These are phyloP conservation scores for Peromyscus eremicus DNA, from an alignment of 2,797 vertebrate species.

Conservation along the genomic window DNA sequence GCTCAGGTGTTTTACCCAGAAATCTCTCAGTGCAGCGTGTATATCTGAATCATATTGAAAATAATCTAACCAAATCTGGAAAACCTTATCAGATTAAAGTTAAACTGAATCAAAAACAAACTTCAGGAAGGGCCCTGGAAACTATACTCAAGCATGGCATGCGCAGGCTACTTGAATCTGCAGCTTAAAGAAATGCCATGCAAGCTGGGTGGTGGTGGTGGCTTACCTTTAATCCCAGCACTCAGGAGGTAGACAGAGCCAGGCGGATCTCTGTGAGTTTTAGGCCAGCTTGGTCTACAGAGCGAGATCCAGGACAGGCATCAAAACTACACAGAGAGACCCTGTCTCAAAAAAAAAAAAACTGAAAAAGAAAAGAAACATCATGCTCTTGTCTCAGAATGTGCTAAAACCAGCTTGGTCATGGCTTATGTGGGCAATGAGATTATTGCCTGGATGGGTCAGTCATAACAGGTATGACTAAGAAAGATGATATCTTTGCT, in stretches of 20 bases:
- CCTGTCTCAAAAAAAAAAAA: no score
- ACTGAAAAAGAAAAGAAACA: neutral
- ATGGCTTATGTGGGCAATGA: neutral
- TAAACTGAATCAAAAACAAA: neutral
- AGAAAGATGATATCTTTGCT: conserved; percentile 34
- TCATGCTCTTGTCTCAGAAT: conserved; percentile 23
- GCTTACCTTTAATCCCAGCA: no score
- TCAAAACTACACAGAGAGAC: no score
- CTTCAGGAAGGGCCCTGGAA: neutral
- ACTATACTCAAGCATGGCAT: neutral
- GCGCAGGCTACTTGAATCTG: neutral
- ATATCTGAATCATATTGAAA: neutral
- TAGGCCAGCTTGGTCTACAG: no score
- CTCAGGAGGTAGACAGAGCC: no score
- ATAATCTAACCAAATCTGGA: conserved; percentile 36
- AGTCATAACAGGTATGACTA: neutral
- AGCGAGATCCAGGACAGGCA: no score
- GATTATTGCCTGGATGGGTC: neutral
- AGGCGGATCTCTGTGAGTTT: no score
- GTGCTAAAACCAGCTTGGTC: conserved; percentile 40
- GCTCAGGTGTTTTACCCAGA: neutral
- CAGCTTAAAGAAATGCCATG: neutral
- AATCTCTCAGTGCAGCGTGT: conserved; percentile 15
- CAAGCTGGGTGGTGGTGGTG: no score
- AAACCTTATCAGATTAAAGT: neutral